Evolutionary conservation across 2,113 vertebrate genomes (phyloP), one percentile per base, ranked within the genome.

Genomic region (Cynocephalus volans): DNA sequence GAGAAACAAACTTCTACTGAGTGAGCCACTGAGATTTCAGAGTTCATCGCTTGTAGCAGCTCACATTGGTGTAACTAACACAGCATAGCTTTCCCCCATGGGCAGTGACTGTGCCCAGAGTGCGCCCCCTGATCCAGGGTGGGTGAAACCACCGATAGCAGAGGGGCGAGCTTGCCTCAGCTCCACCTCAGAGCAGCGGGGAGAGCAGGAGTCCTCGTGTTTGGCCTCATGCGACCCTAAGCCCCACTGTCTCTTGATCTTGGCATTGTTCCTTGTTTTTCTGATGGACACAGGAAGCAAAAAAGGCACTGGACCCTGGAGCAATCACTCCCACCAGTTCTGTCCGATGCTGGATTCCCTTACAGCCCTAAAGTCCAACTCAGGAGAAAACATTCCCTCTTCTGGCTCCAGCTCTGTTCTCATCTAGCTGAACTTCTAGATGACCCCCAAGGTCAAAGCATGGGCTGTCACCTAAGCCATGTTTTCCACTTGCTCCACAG

Each of bases 321-420:
- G 28, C 10, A 15, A 13, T 6, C 19, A 1, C 0, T 0, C 5
- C 60, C 73, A 4, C 15, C 1, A 21, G 21, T 13, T 5, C 9
- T 75, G n/a, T 48, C 21, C 4, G 4, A 0, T 5, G 31, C 58
- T n/a, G 23, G 15, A 15, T 45, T 62, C 33, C 6, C 26, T 82
- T 5, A 8, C 21, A 7, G 2, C 28, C 26, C 4, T 41, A 2
- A 21, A 14, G 31, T 31, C 67, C 19, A 28, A 28, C 3, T 17
- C 26, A 62, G 52, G 41, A 58, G 26, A 28, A 72, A 54, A 23
- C 13, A 17, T 26, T 1, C 2, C 9, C 52, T 45, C 28, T 19
- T 7, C 8, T 7, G n/a, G 36, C 21, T 36, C 14, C 15, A 70
- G 15, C 14, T 65, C 52, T 77, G 33, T 1, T 4, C 50, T 88